Evolutionary conservation across 1,140 invertebrate genomes (phyloP), one percentile per base, ranked within the genome.

Genomic region (Goniozus legneri): DNA sequence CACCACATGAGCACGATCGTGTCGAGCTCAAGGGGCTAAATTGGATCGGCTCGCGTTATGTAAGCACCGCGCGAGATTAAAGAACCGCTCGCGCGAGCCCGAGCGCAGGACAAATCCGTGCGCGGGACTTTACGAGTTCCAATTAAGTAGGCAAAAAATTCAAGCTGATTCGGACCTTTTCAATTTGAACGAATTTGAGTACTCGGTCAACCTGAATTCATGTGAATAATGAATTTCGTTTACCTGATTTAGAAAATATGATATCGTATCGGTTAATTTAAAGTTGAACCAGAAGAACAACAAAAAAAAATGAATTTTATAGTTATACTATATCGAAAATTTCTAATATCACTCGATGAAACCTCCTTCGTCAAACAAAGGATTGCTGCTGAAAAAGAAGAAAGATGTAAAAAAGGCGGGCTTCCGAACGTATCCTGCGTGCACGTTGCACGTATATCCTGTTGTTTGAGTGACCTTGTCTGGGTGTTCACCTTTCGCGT

Each of bases 401-500:
- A n/a, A n/a, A n/a, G n/a, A n/a, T n/a, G n/a, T n/a, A n/a, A n/a
- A n/a, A n/a, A n/a, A n/a, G n/a, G n/a, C n/a, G n/a, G n/a, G n/a
- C n/a, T 6, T 21, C 22, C 32, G 22, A 14, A 21, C 19, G 47
- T 20, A 47, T 52, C 24, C 37, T 20, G 38, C 36, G 44, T 31
- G 31, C 48, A 49, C 46, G 50, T 33, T 31, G 39, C 45, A 30
- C 34, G 45, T 54, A 54, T 51, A 60, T 54, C 51, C 53, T 46
- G 48, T 24, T 50, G 49, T 48, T 30, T 18, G 27, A 22, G 43
- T 62, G 60, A 61, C 60, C 60, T 62, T 61, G 60, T 62, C 60
- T 62, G 60, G 60, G 49, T 62, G 56, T 62, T 62, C 60, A 62
- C 58, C 58, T 52, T 35, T 27, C 47, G 14, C 31, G 47, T 36